These are phyloP conservation scores for Apeltes quadracus DNA, from an alignment of 2,113 vertebrate genomes.

Conservation along the genomic window DNA sequence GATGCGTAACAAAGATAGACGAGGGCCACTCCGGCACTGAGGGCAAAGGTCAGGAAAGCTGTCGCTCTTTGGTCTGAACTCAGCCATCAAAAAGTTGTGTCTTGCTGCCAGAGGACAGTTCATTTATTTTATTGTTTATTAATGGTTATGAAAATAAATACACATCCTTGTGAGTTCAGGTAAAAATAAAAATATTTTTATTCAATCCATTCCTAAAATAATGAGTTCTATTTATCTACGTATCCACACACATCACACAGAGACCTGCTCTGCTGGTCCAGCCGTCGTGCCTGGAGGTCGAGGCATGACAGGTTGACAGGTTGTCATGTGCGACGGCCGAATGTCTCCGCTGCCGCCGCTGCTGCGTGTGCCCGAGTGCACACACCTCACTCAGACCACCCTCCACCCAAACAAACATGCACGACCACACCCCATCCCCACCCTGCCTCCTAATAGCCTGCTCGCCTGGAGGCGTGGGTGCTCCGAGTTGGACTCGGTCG, in stretches of 20 bases:
- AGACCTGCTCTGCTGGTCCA: slow-evolving; percentile 61
- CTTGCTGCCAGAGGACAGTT: background rate
- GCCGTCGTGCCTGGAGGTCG: slow-evolving; percentile 80
- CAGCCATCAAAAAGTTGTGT: background rate
- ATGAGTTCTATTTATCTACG: slow-evolving; percentile 40
- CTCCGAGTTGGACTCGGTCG: slow-evolving; percentile 40
- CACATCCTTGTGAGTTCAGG: background rate
- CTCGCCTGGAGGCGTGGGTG: slow-evolving; percentile 46
- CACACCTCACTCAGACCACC: slow-evolving; percentile 46
- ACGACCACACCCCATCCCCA: slow-evolving; percentile 15
- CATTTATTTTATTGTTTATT: slow-evolving; percentile 1
- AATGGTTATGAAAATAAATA: background rate
- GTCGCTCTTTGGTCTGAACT: slow-evolving; percentile 63
- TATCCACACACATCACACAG: slow-evolving; percentile 20
- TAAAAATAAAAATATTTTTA: background rate
- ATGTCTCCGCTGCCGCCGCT: slow-evolving; percentile 63
- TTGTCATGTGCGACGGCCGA: slow-evolving; percentile 78
- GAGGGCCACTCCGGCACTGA: slow-evolving; percentile 61
- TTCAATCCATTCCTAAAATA: slow-evolving; percentile 27
- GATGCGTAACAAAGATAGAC: slow-evolving; percentile 60
- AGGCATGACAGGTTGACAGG: slow-evolving; percentile 87
- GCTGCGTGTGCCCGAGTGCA: slow-evolving; percentile 38
- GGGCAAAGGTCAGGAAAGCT: slow-evolving; percentile 76
- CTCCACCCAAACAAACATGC: background rate
- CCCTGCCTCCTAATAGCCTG: slow-evolving; percentile 59